phyloP scores from a whole-genome alignment of 2,797 vertebrate species.

The Tangara arthus region DNA sequence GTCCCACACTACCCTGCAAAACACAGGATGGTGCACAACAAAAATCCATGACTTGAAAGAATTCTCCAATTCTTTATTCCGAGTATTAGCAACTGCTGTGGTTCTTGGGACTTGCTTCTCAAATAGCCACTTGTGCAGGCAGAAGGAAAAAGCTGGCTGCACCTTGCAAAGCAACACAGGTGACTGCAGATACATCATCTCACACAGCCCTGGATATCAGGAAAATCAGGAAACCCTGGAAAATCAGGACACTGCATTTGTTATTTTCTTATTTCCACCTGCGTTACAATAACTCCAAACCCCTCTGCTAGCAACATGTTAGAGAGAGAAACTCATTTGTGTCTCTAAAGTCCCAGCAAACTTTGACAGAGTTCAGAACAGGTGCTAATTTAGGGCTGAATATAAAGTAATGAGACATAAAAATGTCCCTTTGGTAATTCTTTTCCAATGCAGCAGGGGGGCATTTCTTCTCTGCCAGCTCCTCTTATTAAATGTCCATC shows the following conservation, averaged over 20 bases:
- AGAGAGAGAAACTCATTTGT: background rate
- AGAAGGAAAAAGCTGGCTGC: background rate
- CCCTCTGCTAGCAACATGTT: background rate
- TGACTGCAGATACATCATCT: background rate
- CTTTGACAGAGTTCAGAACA: background rate
- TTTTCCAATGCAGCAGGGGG: conserved; percentile 18
- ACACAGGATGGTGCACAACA: background rate
- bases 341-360: background rate
- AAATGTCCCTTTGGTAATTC: conserved; percentile 13
- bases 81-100: background rate
- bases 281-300: background rate
- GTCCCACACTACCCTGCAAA: background rate
- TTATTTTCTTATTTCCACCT: background rate
- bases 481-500: conserved; percentile 44
- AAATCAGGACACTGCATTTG: background rate
- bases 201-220: background rate
- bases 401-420: conserved; percentile 53
- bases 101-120: background rate
- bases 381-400: background rate
- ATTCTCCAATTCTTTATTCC: background rate
- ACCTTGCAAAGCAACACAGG: background rate
- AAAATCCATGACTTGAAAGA: background rate
- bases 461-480: conserved; percentile 19
- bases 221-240: background rate
- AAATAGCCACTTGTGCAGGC: background rate